Evolutionary conservation across 2,113 vertebrate genomes (phyloP).

Genomic region (Halcyon malimbica): DNA sequence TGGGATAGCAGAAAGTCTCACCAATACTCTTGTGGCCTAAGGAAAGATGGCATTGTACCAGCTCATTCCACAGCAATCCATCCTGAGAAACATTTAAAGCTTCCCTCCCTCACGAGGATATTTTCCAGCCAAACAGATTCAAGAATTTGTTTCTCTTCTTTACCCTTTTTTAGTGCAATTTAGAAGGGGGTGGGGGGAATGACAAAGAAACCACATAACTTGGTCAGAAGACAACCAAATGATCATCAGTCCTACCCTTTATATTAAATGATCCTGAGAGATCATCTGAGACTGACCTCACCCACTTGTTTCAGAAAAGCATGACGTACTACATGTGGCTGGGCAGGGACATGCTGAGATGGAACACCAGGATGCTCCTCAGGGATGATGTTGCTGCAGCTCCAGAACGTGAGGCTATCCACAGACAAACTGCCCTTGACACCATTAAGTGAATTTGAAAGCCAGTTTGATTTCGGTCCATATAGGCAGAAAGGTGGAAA

Average conservation of each 20-base stretch:
- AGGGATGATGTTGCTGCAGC: neutral
- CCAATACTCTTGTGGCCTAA: neutral
- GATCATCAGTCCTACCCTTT: neutral
- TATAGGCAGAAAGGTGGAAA: conserved; percentile 3
- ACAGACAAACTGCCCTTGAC: neutral
- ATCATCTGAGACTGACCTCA: neutral
- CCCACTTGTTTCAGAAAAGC: neutral
- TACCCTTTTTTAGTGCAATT: neutral
- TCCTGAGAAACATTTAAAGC: neutral
- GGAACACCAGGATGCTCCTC: neutral
- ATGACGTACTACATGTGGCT: neutral
- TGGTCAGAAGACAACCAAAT: neutral
- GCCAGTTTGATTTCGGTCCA: neutral
- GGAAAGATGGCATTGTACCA: conserved; percentile 46
- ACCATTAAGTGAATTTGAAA: neutral
- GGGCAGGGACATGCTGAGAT: neutral
- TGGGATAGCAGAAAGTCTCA: neutral
- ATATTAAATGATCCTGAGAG: neutral
- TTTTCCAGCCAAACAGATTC: conserved; percentile 61
- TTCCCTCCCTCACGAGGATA: neutral
- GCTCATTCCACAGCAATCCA: neutral
- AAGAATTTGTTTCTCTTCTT: conserved; percentile 40
- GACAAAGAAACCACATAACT: neutral
- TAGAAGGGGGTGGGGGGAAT: neutral
- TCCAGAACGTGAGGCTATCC: neutral